Conservation (phyloP, 2,888 invertebrate genomes). For the Polyommatus iphigenia region DNA sequence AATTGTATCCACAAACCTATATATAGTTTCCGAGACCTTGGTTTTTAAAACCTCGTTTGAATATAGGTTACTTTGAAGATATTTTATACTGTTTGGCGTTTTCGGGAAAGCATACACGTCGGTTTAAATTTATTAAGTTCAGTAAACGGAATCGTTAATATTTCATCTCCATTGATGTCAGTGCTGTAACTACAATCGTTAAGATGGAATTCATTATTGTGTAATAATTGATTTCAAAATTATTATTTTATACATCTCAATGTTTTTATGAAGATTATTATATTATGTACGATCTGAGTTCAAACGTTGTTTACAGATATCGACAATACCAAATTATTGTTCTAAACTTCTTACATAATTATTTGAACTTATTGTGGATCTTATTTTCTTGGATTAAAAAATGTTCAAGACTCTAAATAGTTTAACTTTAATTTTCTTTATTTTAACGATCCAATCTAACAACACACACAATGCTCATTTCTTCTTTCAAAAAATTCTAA, state of each 20-base stretch:
- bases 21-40: constrained; percentile 48
- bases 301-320: too few species aligned
- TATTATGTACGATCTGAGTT: not conserved
- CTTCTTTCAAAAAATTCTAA: not conserved
- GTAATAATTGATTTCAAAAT: not conserved
- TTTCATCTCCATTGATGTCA: constrained; percentile 25
- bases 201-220: not conserved
- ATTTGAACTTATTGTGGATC: too few species aligned
- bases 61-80: constrained; percentile 66
- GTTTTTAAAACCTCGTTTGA: constrained; percentile 53
- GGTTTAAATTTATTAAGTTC: constrained; percentile 1
- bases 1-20: not conserved
- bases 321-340: too few species aligned
- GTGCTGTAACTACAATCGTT: not conserved
- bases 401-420: too few species aligned
- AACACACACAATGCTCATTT: not conserved
- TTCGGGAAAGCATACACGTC: not conserved
- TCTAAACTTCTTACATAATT: too few species aligned
- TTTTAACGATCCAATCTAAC: too few species aligned
- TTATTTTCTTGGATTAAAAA: too few species aligned
- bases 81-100: constrained; percentile 47
- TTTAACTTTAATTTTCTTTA: too few species aligned
- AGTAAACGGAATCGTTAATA: constrained; percentile 9
- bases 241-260: too few species aligned
- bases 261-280: not conserved